Base-by-base conservation (phyloP, 2,888 invertebrate species). In the Pollenia griseotomentosa region DNA sequence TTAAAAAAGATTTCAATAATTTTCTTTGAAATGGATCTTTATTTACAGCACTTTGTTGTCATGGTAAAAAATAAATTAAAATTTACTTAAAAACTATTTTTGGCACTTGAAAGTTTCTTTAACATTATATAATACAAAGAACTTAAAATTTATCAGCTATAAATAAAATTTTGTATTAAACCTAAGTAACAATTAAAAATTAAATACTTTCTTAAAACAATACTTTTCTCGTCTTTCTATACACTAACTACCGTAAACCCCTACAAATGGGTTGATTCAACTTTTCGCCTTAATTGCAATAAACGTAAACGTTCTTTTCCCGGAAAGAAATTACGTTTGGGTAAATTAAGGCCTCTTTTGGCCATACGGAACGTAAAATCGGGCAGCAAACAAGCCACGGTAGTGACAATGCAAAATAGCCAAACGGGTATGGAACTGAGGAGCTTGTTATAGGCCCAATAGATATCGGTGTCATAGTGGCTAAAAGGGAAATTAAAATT, bases 391-490 rank as follows among this genome's bases (percentile, higher is more conserved):
- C 95, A 94, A 0, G 94, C 92, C 0, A 94, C 91, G 0, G 95
- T 90, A 0, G 94, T 92, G 0, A 95, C 19, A 0, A 95, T 8
- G 59, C 95, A 94, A 16, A 95, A 91, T n/a, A 95, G 88, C 95
- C 95, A 96, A 90, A 96, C 95, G 0, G 95, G 91, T 0, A 94
- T 92, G 0, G 96, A 95, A 0, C 90, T 85, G n/a, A 96, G 82
- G n/a, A 96, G 93, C 16, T 94, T 94, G 0, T 94, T 94, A 90
- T 96, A 96, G 0, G 96, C 95, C 89, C 95, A 95, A 0, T 95
- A 93, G 12, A 96, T 94, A 80, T 94, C 93, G 11, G 94, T 94
- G 85, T 95, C 94, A 88, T 93, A 94, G 48, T 90, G 91, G 44
- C 95, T 95, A 89, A 55, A 90, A 88, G 23, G 46, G 42, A 83